These are phyloP conservation scores for Ennomos quercinarius DNA, from an alignment of 2,888 invertebrate species.

Conservation along the genomic window DNA sequence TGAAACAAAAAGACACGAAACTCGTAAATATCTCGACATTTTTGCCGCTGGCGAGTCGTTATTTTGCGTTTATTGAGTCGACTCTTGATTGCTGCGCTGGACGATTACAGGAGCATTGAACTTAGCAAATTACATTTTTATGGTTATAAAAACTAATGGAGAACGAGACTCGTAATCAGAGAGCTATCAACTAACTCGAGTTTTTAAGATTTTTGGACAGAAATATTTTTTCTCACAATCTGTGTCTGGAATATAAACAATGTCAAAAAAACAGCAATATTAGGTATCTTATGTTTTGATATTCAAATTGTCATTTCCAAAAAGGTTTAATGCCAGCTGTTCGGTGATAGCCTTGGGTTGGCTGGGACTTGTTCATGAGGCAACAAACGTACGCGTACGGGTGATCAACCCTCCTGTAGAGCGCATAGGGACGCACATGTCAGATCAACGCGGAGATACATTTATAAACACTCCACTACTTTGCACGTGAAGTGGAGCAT, in stretches of 20 bases:
- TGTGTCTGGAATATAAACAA: neutral
- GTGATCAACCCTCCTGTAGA: constrained; percentile 61
- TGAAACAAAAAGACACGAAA: constrained; percentile 69
- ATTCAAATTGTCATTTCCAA: constrained; percentile 17
- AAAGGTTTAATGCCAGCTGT: constrained; percentile 52
- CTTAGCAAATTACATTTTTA: constrained; percentile 58
- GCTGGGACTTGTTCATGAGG: constrained; percentile 65
- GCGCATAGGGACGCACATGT: constrained; percentile 68
- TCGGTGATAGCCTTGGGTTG: constrained; percentile 63
- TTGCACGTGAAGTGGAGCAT: constrained; percentile 23
- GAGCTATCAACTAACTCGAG: constrained; percentile 20
- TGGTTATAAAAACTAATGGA: constrained; percentile 41
- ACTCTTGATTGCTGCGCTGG: constrained; percentile 67
- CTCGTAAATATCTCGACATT: constrained; percentile 77
- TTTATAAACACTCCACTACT: constrained; percentile 51
- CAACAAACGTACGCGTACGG: constrained; percentile 32
- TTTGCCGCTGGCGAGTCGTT: constrained; percentile 68
- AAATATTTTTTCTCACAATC: neutral
- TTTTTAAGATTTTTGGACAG: constrained; percentile 18
- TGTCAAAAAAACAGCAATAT: neutral
- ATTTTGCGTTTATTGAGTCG: constrained; percentile 74
- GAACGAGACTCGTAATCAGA: constrained; percentile 26
- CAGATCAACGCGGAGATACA: constrained; percentile 69
- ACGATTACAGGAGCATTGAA: constrained; percentile 74
- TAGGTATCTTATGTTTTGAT: constrained; percentile 10